Evolutionary conservation across 2,113 vertebrate species (phyloP).

Genomic region (Sarotherodon lohbergeri): DNA sequence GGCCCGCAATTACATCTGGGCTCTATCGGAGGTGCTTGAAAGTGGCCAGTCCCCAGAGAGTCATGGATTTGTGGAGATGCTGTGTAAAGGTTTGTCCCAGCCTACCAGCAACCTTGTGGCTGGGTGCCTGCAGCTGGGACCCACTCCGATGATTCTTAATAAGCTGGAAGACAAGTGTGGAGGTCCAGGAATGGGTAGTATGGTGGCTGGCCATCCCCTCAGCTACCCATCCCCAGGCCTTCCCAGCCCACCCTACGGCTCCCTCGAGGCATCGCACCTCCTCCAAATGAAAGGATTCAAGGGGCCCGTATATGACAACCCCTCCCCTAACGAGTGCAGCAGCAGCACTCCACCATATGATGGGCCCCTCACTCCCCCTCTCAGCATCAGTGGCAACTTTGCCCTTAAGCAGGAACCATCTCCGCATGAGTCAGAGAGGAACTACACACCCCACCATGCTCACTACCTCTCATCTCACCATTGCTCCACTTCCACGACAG

Average conservation of each 20-base stretch:
- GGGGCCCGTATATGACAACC: constrained; percentile 77
- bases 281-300: constrained; percentile 90
- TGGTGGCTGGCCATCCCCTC: constrained; percentile 71
- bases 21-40: constrained; percentile 92
- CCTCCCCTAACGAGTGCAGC: constrained; percentile 78
- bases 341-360: constrained; percentile 86
- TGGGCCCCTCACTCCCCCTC: constrained; percentile 87
- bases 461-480: constrained; percentile 75
- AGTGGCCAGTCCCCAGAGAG: constrained; percentile 86
- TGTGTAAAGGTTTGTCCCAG: constrained; percentile 97
- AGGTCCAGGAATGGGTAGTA: constrained; percentile 40
- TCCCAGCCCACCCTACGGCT: constrained; percentile 93
- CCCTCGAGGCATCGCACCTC: constrained; percentile 84
- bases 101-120: constrained; percentile 97
- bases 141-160: constrained; percentile 73
- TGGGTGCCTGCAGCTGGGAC: constrained; percentile 87
- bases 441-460: constrained; percentile 68
- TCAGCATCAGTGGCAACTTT: constrained; percentile 93
- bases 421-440: constrained; percentile 82
- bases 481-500: constrained; percentile 64
- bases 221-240: constrained; percentile 89
- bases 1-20: constrained; percentile 97
- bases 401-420: constrained; percentile 90
- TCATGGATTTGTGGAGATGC: constrained; percentile 90
- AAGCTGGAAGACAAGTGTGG: constrained; percentile 84